Percentiles rank a stretch among this genome's conserved stretches.
phyloP scores from a whole-genome alignment of 2,113 vertebrate species.

The Romanogobio albipinnatus region DNA sequence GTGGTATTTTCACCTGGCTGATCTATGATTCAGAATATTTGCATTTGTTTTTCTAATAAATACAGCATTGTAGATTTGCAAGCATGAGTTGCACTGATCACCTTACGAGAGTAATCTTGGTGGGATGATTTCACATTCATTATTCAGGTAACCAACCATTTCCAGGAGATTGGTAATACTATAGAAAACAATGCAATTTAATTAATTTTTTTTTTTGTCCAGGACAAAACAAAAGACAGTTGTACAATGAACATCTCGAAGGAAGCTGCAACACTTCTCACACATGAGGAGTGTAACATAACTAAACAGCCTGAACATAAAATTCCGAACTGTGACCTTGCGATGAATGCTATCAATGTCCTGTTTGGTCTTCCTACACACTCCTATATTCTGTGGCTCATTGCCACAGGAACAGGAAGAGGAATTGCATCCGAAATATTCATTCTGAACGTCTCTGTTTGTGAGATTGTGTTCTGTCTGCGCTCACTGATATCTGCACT shows the following conservation, averaged over 20 bases:
- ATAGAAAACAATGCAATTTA: not conserved
- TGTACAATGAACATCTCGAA: conserved; percentile 35
- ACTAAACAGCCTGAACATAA: not conserved
- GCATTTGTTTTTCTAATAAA: not conserved
- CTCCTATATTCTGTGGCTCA: conserved; percentile 38
- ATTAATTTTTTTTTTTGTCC: not conserved
- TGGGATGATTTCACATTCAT: no score
- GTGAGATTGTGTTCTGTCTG: conserved; percentile 30
- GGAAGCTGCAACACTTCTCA: not conserved
- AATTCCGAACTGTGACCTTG: not conserved
- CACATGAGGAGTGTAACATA: not conserved
- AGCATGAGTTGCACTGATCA: not conserved
- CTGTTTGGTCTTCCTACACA: conserved; percentile 25
- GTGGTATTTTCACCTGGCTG: not conserved
- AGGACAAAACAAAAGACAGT: not conserved
- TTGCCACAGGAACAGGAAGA: not conserved
- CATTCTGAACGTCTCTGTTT: conserved; percentile 32
- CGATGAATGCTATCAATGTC: not conserved
- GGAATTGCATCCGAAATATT: conserved; percentile 33
- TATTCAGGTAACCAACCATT: no score
- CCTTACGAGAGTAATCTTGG: not conserved
- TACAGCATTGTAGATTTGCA: not conserved
- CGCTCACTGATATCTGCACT: not conserved
- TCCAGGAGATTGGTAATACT: not conserved
- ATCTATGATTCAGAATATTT: not conserved